Evolutionary conservation across 2,888 invertebrate species (phyloP), one percentile per base, ranked within the genome.

Genomic region (Cheiracanthium punctorium): DNA sequence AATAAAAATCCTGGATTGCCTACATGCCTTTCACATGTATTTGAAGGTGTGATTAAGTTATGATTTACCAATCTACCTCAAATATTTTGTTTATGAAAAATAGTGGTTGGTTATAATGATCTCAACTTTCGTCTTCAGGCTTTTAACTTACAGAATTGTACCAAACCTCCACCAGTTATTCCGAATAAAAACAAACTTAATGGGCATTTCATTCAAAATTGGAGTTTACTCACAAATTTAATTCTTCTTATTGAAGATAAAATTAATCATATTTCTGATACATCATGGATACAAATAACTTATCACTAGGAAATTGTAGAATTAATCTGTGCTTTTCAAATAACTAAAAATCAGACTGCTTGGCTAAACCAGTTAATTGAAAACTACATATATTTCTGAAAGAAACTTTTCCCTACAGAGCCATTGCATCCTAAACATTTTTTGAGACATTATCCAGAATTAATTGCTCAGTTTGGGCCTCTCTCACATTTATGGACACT

Each of bases 271-370:
- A 14, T 17, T 17, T 14, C 14, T 48, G 64, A 64, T 24, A 64
- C n/a, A 12, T 2, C 12, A 4, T 24, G 64, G 64, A 24, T 24
- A 24, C 10, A 24, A 64, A 24, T n/a, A 12, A 1, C 28, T 12
- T 12, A 64, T 24, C 12, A 24, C 14, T 17, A n/a, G n/a, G n/a
- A n/a, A 1, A 17, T 48, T 1, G n/a, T 1, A 17, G 48, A 48
- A 48, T 48, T 48, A 48, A 48, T 67, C 24, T n/a, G n/a, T 72
- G 43, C 24, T 64, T 69, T 29, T 70, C 75, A 52, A 37, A 82
- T 69, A 70, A 75, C 43, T 75, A 76, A 28, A 33, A 69, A 14
- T n/a, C n/a, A n/a, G n/a, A n/a, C n/a, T n/a, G n/a, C n/a, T n/a
- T n/a, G n/a, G n/a, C n/a, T n/a, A n/a, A n/a, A n/a, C n/a, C n/a